These are phyloP conservation scores for Branchinecta lynchi DNA, from an alignment of 1,140 invertebrate genomes.

Conservation along the genomic window DNA sequence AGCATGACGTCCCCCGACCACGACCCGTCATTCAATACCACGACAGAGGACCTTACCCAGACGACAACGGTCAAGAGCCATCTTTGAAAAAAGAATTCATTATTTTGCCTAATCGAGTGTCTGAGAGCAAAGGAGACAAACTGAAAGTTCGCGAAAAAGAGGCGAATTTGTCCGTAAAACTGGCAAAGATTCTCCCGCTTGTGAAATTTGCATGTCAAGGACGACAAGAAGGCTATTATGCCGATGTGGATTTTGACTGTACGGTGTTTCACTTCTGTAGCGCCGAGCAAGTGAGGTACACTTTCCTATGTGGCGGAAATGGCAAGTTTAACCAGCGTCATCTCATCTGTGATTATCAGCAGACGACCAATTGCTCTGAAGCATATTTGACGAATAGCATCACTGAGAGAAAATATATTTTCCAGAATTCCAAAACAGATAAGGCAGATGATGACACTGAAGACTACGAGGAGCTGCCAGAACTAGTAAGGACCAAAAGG, in stretches of 20 bases:
- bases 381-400: not conserved
- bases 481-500: not conserved
- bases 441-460: not conserved
- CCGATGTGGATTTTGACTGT: conserved; percentile 5
- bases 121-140: not conserved
- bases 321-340: not conserved
- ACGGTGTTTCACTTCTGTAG: not conserved
- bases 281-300: not conserved
- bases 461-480: not conserved
- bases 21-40: not conserved
- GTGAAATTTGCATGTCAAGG: conserved; percentile 1
- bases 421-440: not conserved
- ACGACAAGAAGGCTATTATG: not conserved
- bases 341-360: not conserved
- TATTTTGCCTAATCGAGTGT: not conserved
- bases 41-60: not conserved
- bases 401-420: not conserved
- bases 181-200: not conserved
- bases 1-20: not conserved
- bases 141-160: not conserved
- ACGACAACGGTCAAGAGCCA: not conserved
- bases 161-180: not conserved
- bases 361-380: not conserved
- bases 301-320: not conserved
- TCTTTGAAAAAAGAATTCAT: not conserved